Percentiles rank a stretch among this genome's conserved stretches.
phyloP scores from a whole-genome alignment of 1,140 invertebrate species.

The Atta texana region DNA sequence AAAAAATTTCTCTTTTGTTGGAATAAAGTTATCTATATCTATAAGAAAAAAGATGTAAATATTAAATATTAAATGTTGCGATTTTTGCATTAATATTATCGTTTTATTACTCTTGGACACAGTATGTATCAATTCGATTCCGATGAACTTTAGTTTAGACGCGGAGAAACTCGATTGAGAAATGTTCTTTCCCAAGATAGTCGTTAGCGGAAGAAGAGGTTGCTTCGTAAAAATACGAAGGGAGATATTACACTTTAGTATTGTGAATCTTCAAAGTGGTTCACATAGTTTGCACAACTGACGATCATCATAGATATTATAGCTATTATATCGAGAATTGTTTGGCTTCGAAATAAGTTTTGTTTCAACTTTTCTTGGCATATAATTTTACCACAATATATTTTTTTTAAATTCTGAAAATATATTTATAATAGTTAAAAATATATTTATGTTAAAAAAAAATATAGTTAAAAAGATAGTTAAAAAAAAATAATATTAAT shows the following conservation, averaged over 20 bases:
- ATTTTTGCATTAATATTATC: background rate
- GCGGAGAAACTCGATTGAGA: conserved; percentile 40
- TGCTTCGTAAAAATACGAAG: conserved; percentile 33
- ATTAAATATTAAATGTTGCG: background rate
- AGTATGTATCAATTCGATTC: conserved; percentile 49
- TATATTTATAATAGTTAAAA: background rate
- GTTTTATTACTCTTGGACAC: conserved; percentile 12
- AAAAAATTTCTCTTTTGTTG: background rate
- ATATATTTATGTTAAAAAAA: background rate
- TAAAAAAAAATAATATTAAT: background rate
- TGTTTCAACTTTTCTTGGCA: conserved; percentile 15
- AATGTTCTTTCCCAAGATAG: conserved; percentile 52
- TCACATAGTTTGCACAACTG: conserved; percentile 54
- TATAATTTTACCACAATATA: background rate
- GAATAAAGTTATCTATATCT: background rate
- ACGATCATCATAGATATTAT: conserved; percentile 54
- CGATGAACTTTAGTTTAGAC: conserved; percentile 39
- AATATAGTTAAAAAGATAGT: too few species aligned
- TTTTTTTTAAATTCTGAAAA: conserved; percentile 2
- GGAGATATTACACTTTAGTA: conserved; percentile 37
- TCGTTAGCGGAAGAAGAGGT: background rate
- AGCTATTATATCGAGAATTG: conserved; percentile 12
- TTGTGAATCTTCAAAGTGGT: conserved; percentile 55
- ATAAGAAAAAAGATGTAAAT: background rate
- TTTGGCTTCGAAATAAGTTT: conserved; percentile 37